A percentile compares a stretch with the other conserved stretches of the same genome.
phyloP scores from a whole-genome alignment of 2,797 vertebrate genomes.

The Hylomyscus alleni region DNA sequence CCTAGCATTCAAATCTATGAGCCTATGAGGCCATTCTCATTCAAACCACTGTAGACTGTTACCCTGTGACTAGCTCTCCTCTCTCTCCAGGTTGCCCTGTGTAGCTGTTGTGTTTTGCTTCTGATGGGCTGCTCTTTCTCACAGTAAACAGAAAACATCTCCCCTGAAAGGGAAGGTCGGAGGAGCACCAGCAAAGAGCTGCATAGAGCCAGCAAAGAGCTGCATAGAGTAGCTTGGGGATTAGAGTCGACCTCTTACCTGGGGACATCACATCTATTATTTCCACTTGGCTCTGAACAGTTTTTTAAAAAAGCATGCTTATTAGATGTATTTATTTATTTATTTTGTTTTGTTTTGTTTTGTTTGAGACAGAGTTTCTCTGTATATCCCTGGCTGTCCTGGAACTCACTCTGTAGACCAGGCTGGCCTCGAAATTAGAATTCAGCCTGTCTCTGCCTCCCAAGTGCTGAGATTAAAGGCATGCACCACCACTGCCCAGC shows the following conservation, averaged over 20 bases:
- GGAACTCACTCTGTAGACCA: too few relatives aligned
- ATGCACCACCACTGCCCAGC: too few relatives aligned
- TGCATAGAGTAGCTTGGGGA: background rate
- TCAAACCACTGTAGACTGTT: background rate
- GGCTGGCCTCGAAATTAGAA: too few relatives aligned
- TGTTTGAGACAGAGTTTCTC: too few relatives aligned
- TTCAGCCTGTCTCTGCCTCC: too few relatives aligned
- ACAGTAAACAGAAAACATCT: background rate
- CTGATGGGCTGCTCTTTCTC: background rate
- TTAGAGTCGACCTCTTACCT: background rate
- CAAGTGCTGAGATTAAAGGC: too few relatives aligned
- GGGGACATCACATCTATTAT: background rate
- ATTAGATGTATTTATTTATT: background rate
- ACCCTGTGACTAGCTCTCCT: background rate
- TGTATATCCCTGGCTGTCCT: too few relatives aligned
- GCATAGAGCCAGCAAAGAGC: background rate
- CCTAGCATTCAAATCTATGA: background rate
- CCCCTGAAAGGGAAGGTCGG: slow-evolving; percentile 9
- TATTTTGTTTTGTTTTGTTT: too few relatives aligned
- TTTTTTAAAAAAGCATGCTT: background rate
- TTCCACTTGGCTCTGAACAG: background rate
- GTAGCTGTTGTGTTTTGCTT: background rate
- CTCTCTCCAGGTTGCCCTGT: background rate
- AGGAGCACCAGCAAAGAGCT: background rate
- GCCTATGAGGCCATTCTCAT: background rate